phyloP scores from a whole-genome alignment of 2,113 vertebrate genomes.

The Atlantisia rogersi region DNA sequence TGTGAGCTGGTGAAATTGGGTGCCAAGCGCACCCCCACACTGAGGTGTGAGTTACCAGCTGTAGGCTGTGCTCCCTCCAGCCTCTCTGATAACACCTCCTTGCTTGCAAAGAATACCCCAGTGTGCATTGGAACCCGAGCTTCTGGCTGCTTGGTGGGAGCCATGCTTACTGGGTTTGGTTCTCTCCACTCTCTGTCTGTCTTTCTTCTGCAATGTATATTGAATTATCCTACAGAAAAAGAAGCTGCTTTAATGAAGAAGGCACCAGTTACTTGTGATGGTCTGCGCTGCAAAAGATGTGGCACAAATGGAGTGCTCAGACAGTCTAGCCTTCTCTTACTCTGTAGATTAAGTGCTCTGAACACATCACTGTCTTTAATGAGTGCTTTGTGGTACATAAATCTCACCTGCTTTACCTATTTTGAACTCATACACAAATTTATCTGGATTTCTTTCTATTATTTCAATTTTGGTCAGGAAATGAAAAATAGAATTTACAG shows the following conservation, averaged over 20 bases:
- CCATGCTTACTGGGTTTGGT: not conserved
- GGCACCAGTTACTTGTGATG: not conserved
- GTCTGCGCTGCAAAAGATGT: not conserved
- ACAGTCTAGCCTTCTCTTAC: not conserved
- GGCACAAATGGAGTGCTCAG: not conserved
- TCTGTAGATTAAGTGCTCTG: not conserved
- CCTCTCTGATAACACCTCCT: not conserved
- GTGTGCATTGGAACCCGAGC: not conserved
- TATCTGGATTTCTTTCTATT: not conserved
- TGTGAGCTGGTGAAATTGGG: not conserved
- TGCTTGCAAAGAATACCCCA: not conserved
- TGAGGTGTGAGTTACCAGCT: not conserved
- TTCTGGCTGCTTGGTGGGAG: not conserved
- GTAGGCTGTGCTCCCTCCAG: not conserved
- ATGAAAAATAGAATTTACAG: not conserved
- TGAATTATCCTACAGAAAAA: not conserved
- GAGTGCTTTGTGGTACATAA: not conserved
- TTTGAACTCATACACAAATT: not conserved
- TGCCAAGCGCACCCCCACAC: not conserved
- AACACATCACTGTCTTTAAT: not conserved
- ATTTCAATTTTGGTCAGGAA: not conserved
- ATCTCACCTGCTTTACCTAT: not conserved
- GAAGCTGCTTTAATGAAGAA: not conserved
- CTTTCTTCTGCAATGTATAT: not conserved
- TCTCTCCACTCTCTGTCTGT: not conserved